Conservation (phyloP, 2,888 invertebrate species). For the Plebejus melissa region DNA sequence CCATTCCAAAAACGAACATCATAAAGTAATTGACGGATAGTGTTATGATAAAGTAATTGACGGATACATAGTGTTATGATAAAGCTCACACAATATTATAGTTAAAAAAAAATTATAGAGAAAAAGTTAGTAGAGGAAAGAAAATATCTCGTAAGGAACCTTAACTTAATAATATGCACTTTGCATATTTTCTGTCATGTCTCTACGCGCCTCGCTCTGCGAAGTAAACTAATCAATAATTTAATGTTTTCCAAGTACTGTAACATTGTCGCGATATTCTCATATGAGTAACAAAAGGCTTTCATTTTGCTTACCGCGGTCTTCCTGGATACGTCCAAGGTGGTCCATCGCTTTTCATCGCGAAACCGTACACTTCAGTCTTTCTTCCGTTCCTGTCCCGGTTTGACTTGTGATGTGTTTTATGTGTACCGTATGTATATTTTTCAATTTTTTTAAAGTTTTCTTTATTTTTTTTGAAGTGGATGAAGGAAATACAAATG, state of each 20-base stretch:
- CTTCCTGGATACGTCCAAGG: conserved; percentile 57
- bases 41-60: no score
- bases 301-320: conserved; percentile 62
- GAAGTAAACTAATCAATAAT: conserved; percentile 31
- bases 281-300: conserved; percentile 53
- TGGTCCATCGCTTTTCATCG: conserved; percentile 50
- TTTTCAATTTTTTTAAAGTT: not conserved
- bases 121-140: no score
- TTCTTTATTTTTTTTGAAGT: no score
- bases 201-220: not conserved
- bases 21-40: no score
- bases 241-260: conserved; percentile 58
- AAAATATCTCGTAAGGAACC: no score
- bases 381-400: conserved; percentile 43
- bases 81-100: no score
- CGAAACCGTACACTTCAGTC: conserved; percentile 47
- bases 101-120: no score
- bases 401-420: conserved; percentile 31
- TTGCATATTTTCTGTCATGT: not conserved
- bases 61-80: no score
- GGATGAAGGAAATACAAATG: no score
- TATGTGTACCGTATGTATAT: conserved; percentile 32
- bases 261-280: conserved; percentile 46
- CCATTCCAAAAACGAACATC: no score
- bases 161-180: no score